Evolutionary conservation across 2,888 invertebrate genomes (phyloP).

Genomic region (Phlogophora meticulosa): DNA sequence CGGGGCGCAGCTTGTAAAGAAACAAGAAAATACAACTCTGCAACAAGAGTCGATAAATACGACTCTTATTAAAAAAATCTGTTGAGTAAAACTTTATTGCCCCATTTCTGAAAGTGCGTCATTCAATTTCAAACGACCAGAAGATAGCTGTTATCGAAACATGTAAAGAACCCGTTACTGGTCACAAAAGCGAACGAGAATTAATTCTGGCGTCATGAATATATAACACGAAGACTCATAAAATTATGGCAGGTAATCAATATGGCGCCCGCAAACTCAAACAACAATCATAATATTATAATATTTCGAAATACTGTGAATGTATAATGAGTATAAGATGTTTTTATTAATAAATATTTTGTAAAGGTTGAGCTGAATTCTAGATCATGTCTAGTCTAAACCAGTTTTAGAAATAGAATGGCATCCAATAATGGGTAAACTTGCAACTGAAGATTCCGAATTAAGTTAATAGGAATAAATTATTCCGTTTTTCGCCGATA

Average conservation of each 20-base stretch:
- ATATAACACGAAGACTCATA: constrained; percentile 37
- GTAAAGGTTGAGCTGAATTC: constrained; percentile 2
- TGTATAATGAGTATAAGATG: constrained; percentile 17
- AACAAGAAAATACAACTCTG: too few species aligned
- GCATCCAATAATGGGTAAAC: not conserved
- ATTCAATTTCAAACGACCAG: constrained; percentile 3
- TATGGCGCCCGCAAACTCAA: constrained; percentile 41
- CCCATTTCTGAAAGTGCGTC: not conserved
- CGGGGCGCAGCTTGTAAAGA: too few species aligned
- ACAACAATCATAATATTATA: constrained; percentile 9
- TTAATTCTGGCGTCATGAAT: constrained; percentile 49
- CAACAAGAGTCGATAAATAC: not conserved
- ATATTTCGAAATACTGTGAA: constrained; percentile 27
- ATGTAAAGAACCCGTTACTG: constrained; percentile 38
- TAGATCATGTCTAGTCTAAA: not conserved
- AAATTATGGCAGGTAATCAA: constrained; percentile 53
- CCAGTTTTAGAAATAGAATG: constrained; percentile 8
- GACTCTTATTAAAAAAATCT: not conserved
- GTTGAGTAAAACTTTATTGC: not conserved
- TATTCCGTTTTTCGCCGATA: constrained; percentile 7
- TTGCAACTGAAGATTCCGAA: constrained; percentile 5
- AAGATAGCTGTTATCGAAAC: constrained; percentile 36
- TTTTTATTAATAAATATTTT: not conserved
- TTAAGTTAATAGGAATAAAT: constrained; percentile 17
- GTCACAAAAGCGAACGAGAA: constrained; percentile 22